Percentiles rank a stretch among this genome's conserved stretches.
Conservation (phyloP, 2,888 invertebrate genomes). For the Cylindroiulus punctatus region DNA sequence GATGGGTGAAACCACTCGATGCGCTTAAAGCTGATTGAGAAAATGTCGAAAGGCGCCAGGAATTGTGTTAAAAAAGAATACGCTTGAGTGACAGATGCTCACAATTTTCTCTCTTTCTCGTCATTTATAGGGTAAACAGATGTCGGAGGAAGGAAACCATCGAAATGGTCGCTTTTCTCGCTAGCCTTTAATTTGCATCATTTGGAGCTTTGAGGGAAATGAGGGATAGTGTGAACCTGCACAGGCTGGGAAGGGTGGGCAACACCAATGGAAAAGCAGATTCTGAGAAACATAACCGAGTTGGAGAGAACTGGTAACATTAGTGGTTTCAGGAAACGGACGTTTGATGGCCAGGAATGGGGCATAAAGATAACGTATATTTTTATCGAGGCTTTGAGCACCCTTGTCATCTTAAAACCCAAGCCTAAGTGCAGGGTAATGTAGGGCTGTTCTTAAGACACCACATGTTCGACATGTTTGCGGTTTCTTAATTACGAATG, state of each 20-base stretch:
- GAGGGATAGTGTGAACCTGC: neutral
- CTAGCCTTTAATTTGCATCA: neutral
- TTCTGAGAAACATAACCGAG: neutral
- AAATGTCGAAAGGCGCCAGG: constrained; percentile 39
- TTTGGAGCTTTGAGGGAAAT: constrained; percentile 10
- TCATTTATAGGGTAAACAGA: constrained; percentile 27
- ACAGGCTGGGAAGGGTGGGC: neutral
- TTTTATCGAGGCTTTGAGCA: neutral
- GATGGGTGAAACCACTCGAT: constrained; percentile 28
- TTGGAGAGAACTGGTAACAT: neutral
- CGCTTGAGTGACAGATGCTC: constrained; percentile 14
- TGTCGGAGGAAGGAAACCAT: constrained; percentile 29
- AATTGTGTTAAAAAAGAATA: constrained; percentile 28
- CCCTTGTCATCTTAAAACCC: neutral
- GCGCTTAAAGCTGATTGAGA: constrained; percentile 21
- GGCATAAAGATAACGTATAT: neutral
- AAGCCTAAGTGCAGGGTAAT: neutral
- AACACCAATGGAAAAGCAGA: neutral
- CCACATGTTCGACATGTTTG: neutral
- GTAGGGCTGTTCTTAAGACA: neutral
- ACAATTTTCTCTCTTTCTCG: neutral
- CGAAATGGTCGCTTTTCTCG: neutral
- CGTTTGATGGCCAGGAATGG: neutral
- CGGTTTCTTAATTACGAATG: neutral
- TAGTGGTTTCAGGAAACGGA: neutral